Conservation (phyloP, 2,888 invertebrate species). For the Catocala fraxini region DNA sequence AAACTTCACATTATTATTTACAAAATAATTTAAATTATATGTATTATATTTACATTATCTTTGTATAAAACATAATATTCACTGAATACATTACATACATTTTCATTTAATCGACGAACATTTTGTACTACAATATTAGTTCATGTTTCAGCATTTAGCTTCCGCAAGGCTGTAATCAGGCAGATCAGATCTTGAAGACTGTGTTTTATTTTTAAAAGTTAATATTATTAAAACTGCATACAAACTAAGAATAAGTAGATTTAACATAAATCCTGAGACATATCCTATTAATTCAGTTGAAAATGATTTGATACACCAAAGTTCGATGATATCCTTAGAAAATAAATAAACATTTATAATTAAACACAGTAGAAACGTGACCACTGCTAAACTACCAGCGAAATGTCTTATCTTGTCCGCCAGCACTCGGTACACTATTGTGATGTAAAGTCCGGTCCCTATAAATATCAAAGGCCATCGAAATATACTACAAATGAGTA, state of each 20-base stretch:
- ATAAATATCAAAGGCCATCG: constrained; percentile 77
- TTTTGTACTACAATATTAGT: too few species aligned
- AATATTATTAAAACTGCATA: constrained; percentile 70
- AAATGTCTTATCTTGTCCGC: constrained; percentile 74
- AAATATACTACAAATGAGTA: constrained; percentile 70
- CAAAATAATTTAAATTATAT: too few species aligned
- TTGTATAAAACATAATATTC: not conserved
- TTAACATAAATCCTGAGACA: constrained; percentile 70
- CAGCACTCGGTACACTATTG: constrained; percentile 68
- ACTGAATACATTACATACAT: not conserved
- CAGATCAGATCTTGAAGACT: constrained; percentile 55
- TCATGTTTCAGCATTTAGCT: constrained; percentile 38
- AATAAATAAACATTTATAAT: constrained; percentile 75
- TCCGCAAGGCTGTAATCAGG: constrained; percentile 61
- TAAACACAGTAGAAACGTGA: constrained; percentile 77
- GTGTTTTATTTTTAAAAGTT: constrained; percentile 62
- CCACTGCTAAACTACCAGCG: constrained; percentile 72
- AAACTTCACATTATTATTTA: too few species aligned
- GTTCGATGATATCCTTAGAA: constrained; percentile 70
- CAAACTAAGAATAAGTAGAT: constrained; percentile 69
- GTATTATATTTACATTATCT: constrained; percentile 2
- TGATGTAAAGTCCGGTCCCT: constrained; percentile 70
- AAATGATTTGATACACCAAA: constrained; percentile 69
- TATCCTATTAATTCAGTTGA: constrained; percentile 63
- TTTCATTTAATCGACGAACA: too few species aligned